phyloP scores from a whole-genome alignment of 2,113 vertebrate species.

The Ciconia stormi region DNA sequence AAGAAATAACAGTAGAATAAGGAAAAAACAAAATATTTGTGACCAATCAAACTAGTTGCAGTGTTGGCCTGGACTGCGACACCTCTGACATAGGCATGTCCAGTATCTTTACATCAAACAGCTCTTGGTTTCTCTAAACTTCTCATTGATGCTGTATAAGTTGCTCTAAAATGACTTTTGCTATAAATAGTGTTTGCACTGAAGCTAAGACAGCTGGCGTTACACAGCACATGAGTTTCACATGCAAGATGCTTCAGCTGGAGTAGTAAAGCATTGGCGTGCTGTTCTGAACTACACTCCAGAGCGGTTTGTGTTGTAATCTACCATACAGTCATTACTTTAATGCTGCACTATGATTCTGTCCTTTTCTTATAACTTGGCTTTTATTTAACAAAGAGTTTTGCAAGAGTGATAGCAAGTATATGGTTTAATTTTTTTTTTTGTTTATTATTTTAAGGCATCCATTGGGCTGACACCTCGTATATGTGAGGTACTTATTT shows the following conservation, averaged over 20 bases:
- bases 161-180: not conserved
- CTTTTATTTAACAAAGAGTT: not conserved
- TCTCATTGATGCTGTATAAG: not conserved
- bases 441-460: slow-evolving; percentile 76
- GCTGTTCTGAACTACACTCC: not conserved
- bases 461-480: slow-evolving; percentile 92
- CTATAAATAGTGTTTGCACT: not conserved
- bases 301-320: not conserved
- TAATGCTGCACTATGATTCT: not conserved
- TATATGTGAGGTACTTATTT: slow-evolving; percentile 89
- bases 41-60: not conserved
- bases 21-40: not conserved
- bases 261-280: not conserved
- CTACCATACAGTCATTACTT: not conserved
- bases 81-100: not conserved
- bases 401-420: not conserved
- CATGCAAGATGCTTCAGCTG: not conserved
- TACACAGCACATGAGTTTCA: not conserved
- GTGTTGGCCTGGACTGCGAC: not conserved
- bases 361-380: not conserved
- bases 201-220: not conserved
- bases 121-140: not conserved
- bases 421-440: not conserved
- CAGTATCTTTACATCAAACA: not conserved
- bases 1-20: not conserved